Percentiles rank a stretch among this genome's conserved stretches.
Evolutionary conservation across 2,888 invertebrate genomes (phyloP).

Genomic region (Fabriciana adippe): DNA sequence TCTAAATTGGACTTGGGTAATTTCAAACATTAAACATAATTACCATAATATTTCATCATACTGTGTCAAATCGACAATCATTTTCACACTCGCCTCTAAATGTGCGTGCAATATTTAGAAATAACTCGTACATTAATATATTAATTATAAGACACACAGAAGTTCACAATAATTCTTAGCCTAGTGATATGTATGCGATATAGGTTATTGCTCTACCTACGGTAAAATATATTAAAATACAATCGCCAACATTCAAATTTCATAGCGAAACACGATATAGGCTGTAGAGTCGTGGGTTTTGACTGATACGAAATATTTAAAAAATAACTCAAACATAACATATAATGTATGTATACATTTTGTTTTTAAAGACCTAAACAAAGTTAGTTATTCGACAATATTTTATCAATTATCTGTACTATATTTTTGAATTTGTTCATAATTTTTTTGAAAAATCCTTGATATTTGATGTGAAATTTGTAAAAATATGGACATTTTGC

Average conservation of each 20-base stretch:
- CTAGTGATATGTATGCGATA: slow-evolving; percentile 80
- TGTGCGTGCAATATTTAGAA: slow-evolving; percentile 16
- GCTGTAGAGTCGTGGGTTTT: slow-evolving; percentile 45
- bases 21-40: neutral
- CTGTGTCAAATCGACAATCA: neutral
- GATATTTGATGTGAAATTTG: neutral
- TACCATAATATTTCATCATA: neutral
- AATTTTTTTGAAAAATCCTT: neutral
- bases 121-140: slow-evolving; percentile 24
- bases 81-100: neutral
- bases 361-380: too few relatives aligned
- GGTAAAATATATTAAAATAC: slow-evolving; percentile 34
- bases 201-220: slow-evolving; percentile 63
- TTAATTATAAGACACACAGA: slow-evolving; percentile 37
- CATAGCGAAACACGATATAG: slow-evolving; percentile 27
- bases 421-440: neutral
- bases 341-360: too few relatives aligned
- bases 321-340: too few relatives aligned
- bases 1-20: neutral
- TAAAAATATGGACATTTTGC: neutral
- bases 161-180: slow-evolving; percentile 58
- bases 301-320: slow-evolving; percentile 29
- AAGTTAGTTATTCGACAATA: too few relatives aligned
- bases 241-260: slow-evolving; percentile 27
- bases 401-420: too few relatives aligned